A percentile compares a stretch with the other conserved stretches of the same genome.
Conservation (phyloP, 1,140 invertebrate genomes). For the Sinella curviseta region DNA sequence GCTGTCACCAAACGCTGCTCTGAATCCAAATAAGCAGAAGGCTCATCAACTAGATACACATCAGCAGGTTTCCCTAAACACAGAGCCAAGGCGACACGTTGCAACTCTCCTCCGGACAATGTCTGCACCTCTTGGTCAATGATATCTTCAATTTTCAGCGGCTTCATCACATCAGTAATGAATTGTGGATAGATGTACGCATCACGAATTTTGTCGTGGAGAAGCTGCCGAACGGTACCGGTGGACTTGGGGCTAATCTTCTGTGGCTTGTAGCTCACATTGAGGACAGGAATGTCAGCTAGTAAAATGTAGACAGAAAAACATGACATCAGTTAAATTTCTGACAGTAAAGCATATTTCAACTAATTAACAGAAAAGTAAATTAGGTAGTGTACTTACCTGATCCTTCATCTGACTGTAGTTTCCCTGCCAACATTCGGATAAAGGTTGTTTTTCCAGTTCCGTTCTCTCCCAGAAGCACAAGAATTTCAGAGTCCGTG, state of each 20-base stretch:
- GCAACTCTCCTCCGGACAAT: conserved; percentile 98
- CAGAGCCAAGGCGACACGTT: conserved; percentile 91
- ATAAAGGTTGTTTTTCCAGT: conserved; percentile 99
- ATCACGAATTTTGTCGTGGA: conserved; percentile 96
- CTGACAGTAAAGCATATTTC: neutral
- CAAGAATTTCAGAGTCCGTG: conserved; percentile 98
- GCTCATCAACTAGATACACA: conserved; percentile 98
- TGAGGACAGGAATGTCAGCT: conserved; percentile 83
- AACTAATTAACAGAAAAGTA: too few species aligned
- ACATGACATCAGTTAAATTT: neutral
- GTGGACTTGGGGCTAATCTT: conserved; percentile 98
- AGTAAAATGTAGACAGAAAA: conserved; percentile 37
- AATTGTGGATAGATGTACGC: conserved; percentile 96
- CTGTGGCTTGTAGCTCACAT: conserved; percentile 99
- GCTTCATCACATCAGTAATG: conserved; percentile 98
- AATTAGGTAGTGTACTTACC: too few species aligned
- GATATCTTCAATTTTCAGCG: conserved; percentile 94
- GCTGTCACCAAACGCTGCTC: conserved; percentile 99
- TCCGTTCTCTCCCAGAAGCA: conserved; percentile 97
- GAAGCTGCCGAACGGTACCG: conserved; percentile 83
- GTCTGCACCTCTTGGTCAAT: conserved; percentile 99
- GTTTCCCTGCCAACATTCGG: conserved; percentile 92
- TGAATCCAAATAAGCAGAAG: conserved; percentile 98
- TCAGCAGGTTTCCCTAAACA: conserved; percentile 98
- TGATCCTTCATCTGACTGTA: conserved; percentile 85